A percentile compares a stretch with the other conserved stretches of the same genome.
These are phyloP conservation scores for Entomobrya proxima DNA, from an alignment of 2,888 invertebrate genomes.

Conservation along the genomic window DNA sequence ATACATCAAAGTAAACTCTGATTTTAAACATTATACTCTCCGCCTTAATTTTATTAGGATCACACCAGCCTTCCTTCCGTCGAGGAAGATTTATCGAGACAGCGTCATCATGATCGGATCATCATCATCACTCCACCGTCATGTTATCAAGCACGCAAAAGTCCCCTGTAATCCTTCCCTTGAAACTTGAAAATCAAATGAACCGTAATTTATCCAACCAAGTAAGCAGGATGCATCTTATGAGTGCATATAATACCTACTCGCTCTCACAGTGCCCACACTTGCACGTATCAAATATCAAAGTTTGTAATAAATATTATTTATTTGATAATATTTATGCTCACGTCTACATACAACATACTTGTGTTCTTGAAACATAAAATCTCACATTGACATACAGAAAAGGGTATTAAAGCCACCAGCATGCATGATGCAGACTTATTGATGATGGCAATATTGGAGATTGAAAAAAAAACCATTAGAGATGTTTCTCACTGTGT, in stretches of 20 bases:
- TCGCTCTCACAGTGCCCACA: not conserved
- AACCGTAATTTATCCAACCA: slow-evolving; percentile 36
- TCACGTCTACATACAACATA: not conserved
- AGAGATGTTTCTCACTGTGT: slow-evolving; percentile 7
- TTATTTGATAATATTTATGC: slow-evolving; percentile 14
- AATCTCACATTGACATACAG: slow-evolving; percentile 14
- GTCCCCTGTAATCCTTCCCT: slow-evolving; percentile 62
- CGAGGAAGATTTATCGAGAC: slow-evolving; percentile 54
- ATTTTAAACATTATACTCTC: slow-evolving; percentile 40
- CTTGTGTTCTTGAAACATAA: not conserved
- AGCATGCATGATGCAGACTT: not conserved
- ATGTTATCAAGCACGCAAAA: slow-evolving; percentile 26
- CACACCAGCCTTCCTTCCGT: slow-evolving; percentile 63
- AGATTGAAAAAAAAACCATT: slow-evolving; percentile 19
- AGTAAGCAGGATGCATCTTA: slow-evolving; percentile 1
- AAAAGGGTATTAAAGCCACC: not conserved
- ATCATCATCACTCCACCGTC: slow-evolving; percentile 5
- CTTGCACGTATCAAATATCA: not conserved
- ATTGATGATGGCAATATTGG: not conserved
- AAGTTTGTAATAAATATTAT: slow-evolving; percentile 27
- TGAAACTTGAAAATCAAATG: slow-evolving; percentile 65
- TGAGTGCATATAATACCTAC: not conserved
- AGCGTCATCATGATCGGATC: slow-evolving; percentile 12
- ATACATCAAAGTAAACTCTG: slow-evolving; percentile 38
- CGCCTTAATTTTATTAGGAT: slow-evolving; percentile 67